A percentile compares a stretch with the other conserved stretches of the same genome.
phyloP scores from a whole-genome alignment of 2,797 vertebrate genomes.

The Morus bassanus region DNA sequence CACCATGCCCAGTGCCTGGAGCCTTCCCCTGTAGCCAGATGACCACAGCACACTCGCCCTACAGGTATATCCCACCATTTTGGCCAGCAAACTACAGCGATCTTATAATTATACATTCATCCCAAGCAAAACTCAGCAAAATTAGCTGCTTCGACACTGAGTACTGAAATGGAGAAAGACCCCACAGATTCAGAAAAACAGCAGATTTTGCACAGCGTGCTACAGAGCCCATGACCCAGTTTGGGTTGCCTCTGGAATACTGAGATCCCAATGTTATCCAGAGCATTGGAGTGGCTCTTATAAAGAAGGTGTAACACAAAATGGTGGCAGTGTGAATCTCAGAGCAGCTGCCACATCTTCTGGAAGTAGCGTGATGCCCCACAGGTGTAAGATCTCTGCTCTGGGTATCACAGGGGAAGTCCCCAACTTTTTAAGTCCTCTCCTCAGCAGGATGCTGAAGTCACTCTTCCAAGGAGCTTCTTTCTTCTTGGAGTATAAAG shows the following conservation, averaged over 20 bases:
- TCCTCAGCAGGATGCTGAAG: not conserved
- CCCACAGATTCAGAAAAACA: no score
- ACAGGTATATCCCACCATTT: not conserved
- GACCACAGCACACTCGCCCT: not conserved
- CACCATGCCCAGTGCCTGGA: not conserved
- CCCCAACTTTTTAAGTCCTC: not conserved
- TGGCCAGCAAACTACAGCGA: not conserved
- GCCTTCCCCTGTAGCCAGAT: not conserved
- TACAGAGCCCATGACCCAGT: not conserved
- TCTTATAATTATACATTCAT: not conserved
- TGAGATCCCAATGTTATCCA: no score
- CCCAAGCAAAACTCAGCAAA: not conserved
- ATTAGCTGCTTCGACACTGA: not conserved
- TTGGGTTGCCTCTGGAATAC: not conserved
- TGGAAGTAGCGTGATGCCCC: not conserved
- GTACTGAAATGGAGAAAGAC: not conserved
- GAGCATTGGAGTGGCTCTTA: not conserved
- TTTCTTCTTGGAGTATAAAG: not conserved
- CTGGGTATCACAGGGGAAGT: not conserved
- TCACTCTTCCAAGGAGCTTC: not conserved
- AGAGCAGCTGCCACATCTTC: not conserved
- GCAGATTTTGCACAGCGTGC: not conserved
- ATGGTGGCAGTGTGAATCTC: not conserved
- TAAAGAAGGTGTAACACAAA: no score
- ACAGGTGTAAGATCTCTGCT: not conserved